phyloP scores from a whole-genome alignment of 2,888 invertebrate genomes.

The Unio delphinus region DNA sequence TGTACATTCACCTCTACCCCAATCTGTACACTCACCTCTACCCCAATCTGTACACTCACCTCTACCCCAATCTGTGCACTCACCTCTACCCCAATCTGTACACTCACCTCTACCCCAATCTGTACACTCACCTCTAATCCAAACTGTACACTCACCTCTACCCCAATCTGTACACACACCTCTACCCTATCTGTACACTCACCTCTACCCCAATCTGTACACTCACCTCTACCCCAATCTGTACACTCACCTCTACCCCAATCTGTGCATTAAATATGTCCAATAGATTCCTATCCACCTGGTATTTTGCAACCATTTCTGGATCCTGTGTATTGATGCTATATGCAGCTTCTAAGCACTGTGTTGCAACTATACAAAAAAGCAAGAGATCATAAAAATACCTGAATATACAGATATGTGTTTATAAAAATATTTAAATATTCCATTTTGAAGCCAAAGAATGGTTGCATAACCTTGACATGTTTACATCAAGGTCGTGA shows the following conservation, averaged over 20 bases:
- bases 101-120: conserved; percentile 4
- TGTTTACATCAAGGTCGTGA: too few relatives aligned
- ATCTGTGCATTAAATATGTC: conserved; percentile 72
- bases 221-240: not conserved
- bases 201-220: not conserved
- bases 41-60: conserved; percentile 50
- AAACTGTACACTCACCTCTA: conserved; percentile 1
- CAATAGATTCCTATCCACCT: conserved; percentile 69
- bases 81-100: conserved; percentile 52
- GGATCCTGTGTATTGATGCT: conserved; percentile 76
- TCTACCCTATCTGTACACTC: not conserved
- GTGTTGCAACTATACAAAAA: conserved; percentile 82
- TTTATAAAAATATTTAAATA: too few relatives aligned
- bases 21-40: conserved; percentile 54
- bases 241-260: conserved; percentile 42
- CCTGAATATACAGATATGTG: too few relatives aligned
- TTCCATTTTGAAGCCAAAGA: not conserved
- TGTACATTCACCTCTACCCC: conserved; percentile 58
- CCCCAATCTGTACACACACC: not conserved
- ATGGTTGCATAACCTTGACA: too few relatives aligned
- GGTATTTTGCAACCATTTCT: conserved; percentile 57
- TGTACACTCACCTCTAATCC: not conserved
- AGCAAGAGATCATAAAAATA: conserved; percentile 1
- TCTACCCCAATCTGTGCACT: conserved; percentile 48
- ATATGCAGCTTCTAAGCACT: conserved; percentile 94